Evolutionary conservation across 2,113 vertebrate species (phyloP).

Genomic region (Phrynosoma blainvillii): DNA sequence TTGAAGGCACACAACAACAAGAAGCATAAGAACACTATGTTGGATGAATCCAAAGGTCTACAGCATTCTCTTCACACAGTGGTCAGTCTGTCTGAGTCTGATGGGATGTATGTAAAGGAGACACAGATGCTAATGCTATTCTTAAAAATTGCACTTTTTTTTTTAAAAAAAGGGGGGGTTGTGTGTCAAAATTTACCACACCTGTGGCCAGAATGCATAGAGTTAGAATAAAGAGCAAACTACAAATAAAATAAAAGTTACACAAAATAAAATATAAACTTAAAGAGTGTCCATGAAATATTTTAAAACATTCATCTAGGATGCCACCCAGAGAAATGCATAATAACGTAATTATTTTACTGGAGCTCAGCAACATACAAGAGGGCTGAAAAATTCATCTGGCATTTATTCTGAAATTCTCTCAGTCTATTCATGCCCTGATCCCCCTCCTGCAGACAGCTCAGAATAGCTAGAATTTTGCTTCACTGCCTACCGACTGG

Average conservation of each 20-base stretch:
- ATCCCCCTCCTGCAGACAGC: conserved; percentile 71
- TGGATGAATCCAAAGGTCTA: no score
- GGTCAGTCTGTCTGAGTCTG: no score
- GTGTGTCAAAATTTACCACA: no score
- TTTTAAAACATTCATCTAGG: neutral
- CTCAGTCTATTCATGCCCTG: conserved; percentile 60
- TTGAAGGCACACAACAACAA: no score
- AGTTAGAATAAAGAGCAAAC: neutral
- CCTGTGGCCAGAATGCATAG: neutral
- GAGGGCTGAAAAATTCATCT: conserved; percentile 51
- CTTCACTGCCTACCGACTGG: conserved; percentile 88
- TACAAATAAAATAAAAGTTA: neutral
- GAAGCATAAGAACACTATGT: no score
- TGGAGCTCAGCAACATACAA: neutral
- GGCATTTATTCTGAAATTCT: conserved; percentile 49
- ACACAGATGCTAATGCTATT: no score
- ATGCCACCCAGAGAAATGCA: neutral
- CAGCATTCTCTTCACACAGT: no score
- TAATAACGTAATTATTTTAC: neutral
- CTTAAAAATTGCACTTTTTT: no score
- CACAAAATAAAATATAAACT: neutral
- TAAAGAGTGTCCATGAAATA: neutral
- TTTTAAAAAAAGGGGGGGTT: no score
- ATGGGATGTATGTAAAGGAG: no score
- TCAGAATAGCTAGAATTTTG: conserved; percentile 72